phyloP scores from a whole-genome alignment of 2,113 vertebrate genomes.

The Carassius carassius region DNA sequence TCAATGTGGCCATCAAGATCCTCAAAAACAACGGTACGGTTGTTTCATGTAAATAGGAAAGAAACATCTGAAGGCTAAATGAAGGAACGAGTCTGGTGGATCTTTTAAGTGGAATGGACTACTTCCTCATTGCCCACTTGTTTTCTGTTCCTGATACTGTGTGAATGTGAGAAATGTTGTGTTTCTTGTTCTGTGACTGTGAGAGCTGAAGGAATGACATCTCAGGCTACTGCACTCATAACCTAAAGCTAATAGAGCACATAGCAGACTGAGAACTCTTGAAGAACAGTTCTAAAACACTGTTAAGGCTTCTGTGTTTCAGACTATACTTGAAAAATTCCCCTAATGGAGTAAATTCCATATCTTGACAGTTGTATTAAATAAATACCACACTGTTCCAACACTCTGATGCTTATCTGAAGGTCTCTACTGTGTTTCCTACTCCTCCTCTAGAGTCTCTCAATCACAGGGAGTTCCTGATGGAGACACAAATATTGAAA shows the following conservation, averaged over 20 bases:
- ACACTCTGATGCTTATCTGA: neutral
- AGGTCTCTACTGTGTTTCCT: too few relatives aligned
- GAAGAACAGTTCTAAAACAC: neutral
- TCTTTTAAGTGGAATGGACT: neutral
- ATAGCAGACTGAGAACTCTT: neutral
- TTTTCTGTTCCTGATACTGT: too few relatives aligned
- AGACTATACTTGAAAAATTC: neutral
- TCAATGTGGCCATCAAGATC: constrained; percentile 72
- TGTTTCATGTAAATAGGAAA: neutral
- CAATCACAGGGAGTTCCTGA: constrained; percentile 59
- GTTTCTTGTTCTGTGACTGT: constrained; percentile 23
- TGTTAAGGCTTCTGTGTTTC: neutral
- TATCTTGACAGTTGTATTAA: neutral
- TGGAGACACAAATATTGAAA: constrained; percentile 71
- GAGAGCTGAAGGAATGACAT: neutral
- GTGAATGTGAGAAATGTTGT: constrained; percentile 34
- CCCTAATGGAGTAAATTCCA: too few relatives aligned
- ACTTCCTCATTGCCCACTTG: neutral
- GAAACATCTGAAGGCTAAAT: neutral
- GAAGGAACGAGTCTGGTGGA: neutral
- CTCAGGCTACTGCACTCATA: neutral
- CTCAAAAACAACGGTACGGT: constrained; percentile 66
- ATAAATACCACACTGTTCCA: neutral
- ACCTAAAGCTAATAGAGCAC: neutral
- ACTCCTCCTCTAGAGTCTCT: constrained; percentile 50